Evolutionary conservation across 2,888 invertebrate species (phyloP).

Genomic region (Spodoptera exigua): DNA sequence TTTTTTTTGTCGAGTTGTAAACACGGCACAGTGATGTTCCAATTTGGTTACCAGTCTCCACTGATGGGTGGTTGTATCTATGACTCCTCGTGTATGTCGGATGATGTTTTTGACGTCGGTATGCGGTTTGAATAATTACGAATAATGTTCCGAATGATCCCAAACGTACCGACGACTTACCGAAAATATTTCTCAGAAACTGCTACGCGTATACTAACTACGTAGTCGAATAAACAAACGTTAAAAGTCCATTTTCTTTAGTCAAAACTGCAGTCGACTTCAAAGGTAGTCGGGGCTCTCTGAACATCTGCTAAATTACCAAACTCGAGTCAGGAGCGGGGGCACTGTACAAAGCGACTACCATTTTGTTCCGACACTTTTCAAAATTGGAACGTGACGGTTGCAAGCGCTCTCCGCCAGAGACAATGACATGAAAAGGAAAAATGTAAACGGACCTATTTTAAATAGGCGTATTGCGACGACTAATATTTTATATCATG

Average conservation of each 20-base stretch:
- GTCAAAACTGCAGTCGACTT: conserved; percentile 68
- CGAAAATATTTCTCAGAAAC: conserved; percentile 54
- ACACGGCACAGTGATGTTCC: conserved; percentile 88
- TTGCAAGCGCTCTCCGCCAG: conserved; percentile 87
- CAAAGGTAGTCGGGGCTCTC: conserved; percentile 71
- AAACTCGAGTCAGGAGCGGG: conserved; percentile 77
- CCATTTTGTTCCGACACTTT: conserved; percentile 90
- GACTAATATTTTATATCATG: conserved; percentile 81
- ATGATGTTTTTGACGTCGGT: conserved; percentile 86
- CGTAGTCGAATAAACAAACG: conserved; percentile 53
- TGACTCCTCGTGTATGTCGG: conserved; percentile 79
- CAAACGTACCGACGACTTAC: conserved; percentile 62
- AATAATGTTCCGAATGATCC: conserved; percentile 76
- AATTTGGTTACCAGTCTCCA: conserved; percentile 84
- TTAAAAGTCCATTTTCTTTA: conserved; percentile 64
- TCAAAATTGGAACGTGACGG: conserved; percentile 90
- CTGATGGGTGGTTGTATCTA: conserved; percentile 84
- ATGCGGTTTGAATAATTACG: conserved; percentile 85
- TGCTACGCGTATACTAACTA: conserved; percentile 45
- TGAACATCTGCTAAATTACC: conserved; percentile 86
- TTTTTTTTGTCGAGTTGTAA: conserved; percentile 88
- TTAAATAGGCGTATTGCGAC: conserved; percentile 82
- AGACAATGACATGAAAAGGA: conserved; percentile 90
- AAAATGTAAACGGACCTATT: conserved; percentile 89
- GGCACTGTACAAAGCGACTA: conserved; percentile 84